These are phyloP conservation scores for Nothobranchius kuhntae DNA, from an alignment of 2,113 vertebrate genomes.

Conservation along the genomic window DNA sequence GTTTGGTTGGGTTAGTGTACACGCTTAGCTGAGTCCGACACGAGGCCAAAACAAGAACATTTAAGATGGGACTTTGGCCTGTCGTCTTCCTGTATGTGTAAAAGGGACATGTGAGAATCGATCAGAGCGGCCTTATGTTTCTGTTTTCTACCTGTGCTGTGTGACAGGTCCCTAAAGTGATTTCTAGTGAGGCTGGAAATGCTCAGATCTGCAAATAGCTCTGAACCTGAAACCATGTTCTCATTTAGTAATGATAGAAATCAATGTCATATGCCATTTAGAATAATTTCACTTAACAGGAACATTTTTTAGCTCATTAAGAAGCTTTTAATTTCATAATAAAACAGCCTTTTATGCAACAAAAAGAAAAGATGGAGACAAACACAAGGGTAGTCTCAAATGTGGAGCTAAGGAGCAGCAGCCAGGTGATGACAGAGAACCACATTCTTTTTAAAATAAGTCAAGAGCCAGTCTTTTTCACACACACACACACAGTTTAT, in stretches of 20 bases:
- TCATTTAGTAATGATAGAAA: no score
- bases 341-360: background rate
- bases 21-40: background rate
- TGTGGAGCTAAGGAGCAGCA: no score
- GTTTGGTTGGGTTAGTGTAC: background rate
- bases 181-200: background rate
- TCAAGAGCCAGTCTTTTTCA: no score
- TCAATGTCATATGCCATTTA: no score
- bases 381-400: no score
- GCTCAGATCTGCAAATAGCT: background rate
- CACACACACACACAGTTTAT: no score
- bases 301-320: background rate
- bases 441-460: no score
- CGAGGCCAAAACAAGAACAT: background rate
- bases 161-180: background rate
- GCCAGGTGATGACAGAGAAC: background rate
- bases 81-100: background rate
- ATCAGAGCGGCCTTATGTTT: no score
- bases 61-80: background rate
- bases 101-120: no score
- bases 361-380: no score
- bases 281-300: background rate
- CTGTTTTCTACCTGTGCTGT: background rate
- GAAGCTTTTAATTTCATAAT: no score
- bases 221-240: no score